Evolutionary conservation across 2,888 invertebrate species (phyloP).

Genomic region (Ennomos fuscantarius): DNA sequence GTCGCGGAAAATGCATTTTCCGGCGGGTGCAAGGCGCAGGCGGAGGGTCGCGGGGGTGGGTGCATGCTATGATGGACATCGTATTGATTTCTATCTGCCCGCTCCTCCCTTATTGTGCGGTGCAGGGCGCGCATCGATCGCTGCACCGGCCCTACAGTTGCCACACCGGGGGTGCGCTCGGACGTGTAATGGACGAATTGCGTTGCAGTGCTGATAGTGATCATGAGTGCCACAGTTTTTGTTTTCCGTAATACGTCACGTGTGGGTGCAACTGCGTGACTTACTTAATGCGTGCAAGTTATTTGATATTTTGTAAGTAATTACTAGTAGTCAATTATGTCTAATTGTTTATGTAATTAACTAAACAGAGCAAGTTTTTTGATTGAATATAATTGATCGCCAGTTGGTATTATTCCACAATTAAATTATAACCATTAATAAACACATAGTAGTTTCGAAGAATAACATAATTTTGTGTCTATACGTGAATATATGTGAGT

Average conservation of each 20-base stretch:
- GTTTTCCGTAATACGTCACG: constrained; percentile 61
- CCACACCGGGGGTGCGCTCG: constrained; percentile 65
- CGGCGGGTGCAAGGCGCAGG: constrained; percentile 79
- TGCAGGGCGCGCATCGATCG: constrained; percentile 82
- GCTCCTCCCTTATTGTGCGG: constrained; percentile 82
- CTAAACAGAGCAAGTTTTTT: constrained; percentile 16
- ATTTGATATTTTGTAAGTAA: constrained; percentile 34
- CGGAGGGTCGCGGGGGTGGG: constrained; percentile 86
- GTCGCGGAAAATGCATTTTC: constrained; percentile 79
- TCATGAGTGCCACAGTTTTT: constrained; percentile 53
- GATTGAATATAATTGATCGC: constrained; percentile 5
- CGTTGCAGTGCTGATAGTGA: constrained; percentile 56
- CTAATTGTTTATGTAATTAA: constrained; percentile 24
- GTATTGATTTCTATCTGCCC: constrained; percentile 86
- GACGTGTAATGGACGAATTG: constrained; percentile 57
- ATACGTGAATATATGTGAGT: too few relatives aligned
- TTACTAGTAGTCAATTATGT: constrained; percentile 29
- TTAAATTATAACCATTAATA: neutral
- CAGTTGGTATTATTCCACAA: neutral
- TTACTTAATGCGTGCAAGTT: constrained; percentile 37
- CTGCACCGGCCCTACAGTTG: constrained; percentile 74
- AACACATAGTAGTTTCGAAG: neutral
- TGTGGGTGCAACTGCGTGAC: constrained; percentile 60
- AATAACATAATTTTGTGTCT: neutral
- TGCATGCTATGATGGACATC: constrained; percentile 86